phyloP scores from a whole-genome alignment of 2,797 vertebrate species.

The Channallabes apus region DNA sequence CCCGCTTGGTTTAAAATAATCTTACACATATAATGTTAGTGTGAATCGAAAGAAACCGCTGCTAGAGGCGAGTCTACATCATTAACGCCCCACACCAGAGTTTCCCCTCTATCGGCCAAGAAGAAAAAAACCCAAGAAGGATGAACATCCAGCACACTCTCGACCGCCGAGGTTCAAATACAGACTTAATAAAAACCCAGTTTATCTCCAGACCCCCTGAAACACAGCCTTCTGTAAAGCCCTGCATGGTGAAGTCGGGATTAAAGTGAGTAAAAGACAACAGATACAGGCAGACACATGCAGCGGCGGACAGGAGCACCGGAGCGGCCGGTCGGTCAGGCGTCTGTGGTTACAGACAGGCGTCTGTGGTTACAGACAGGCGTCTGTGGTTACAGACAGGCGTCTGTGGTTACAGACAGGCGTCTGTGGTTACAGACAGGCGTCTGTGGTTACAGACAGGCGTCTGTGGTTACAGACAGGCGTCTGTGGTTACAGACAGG shows the following conservation, averaged over 20 bases:
- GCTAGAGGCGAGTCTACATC: not conserved
- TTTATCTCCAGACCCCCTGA: not conserved
- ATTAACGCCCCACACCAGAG: not conserved
- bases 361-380: not conserved
- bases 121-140: not conserved
- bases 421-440: not conserved
- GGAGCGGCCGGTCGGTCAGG: not conserved
- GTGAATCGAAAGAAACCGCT: not conserved
- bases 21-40: too few species aligned
- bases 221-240: too few species aligned
- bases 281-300: conserved; percentile 4
- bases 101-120: not conserved
- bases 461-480: not conserved
- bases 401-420: not conserved
- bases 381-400: not conserved
- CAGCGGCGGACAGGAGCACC: not conserved
- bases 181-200: not conserved
- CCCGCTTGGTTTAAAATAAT: not conserved
- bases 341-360: not conserved
- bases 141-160: not conserved
- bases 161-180: not conserved
- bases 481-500: not conserved
- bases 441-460: not conserved
- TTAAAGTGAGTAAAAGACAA: not conserved
- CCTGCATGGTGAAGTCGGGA: not conserved